phyloP scores from a whole-genome alignment of 2,797 vertebrate species.

The Parauchenoglanis punctatus region DNA sequence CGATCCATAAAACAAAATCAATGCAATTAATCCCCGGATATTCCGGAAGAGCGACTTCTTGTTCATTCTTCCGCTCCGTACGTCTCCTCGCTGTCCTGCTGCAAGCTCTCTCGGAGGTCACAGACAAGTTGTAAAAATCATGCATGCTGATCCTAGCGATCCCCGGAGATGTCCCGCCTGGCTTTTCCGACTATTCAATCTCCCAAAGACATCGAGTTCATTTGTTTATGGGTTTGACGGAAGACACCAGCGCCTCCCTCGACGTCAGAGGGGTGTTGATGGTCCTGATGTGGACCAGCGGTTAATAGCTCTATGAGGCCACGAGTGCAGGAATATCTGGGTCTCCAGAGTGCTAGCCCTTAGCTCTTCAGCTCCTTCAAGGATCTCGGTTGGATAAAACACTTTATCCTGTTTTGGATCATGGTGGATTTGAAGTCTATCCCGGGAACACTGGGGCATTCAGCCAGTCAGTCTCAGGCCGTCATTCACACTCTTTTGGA shows the following conservation, averaged over 20 bases:
- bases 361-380: neutral
- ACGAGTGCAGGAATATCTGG: neutral
- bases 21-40: neutral
- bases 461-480: neutral
- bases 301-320: neutral
- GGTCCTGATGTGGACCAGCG: neutral
- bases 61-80: neutral
- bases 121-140: neutral
- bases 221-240: neutral
- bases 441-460: neutral
- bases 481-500: neutral
- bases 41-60: neutral
- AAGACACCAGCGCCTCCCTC: neutral
- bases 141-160: neutral
- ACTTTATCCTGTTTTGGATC: neutral
- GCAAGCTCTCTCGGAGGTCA: neutral
- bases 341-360: neutral
- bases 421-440: neutral
- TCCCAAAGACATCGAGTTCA: neutral
- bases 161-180: neutral
- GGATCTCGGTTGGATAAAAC: neutral
- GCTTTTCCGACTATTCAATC: neutral
- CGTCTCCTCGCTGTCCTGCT: neutral
- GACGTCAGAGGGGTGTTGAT: neutral
- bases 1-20: conserved; percentile 23